A percentile compares a stretch with the other conserved stretches of the same genome.
Conservation (phyloP, 2,797 vertebrate species). For the Pelobates cultripes region DNA sequence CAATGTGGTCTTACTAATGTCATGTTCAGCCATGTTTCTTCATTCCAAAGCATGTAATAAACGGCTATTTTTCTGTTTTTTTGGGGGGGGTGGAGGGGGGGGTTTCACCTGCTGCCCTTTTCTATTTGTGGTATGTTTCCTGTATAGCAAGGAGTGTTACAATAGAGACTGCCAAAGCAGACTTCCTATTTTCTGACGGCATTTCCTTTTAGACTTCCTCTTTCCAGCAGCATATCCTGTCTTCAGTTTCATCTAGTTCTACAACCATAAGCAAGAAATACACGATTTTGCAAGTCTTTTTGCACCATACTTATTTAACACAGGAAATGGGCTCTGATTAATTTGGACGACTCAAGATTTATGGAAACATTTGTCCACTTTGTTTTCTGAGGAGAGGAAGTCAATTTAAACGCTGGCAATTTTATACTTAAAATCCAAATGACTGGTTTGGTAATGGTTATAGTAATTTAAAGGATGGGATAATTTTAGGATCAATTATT, state of each 20-base stretch:
- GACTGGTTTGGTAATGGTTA: neutral
- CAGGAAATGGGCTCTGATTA: neutral
- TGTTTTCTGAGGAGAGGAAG: neutral
- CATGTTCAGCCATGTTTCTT: too few species aligned
- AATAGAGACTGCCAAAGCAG: neutral
- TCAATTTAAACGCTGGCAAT: neutral
- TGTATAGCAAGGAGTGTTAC: neutral
- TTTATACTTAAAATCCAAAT: neutral
- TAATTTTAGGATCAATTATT: too few species aligned
- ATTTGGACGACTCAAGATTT: neutral
- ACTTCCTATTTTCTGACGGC: slow-evolving; percentile 34
- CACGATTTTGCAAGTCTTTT: neutral
- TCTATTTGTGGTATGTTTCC: slow-evolving; percentile 21
- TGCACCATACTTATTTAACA: neutral
- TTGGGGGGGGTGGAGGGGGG: too few species aligned
- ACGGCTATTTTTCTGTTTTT: too few species aligned
- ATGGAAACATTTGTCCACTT: neutral
- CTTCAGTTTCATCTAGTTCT: neutral
- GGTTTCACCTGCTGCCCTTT: neutral
- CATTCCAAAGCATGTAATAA: too few species aligned
- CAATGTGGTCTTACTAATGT: too few species aligned
- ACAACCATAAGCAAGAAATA: neutral
- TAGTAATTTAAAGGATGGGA: neutral
- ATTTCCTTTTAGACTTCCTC: slow-evolving; percentile 38
- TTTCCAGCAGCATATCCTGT: slow-evolving; percentile 15